Conservation (phyloP, 2,888 invertebrate genomes). For the Rhamphomyia laevipes region DNA sequence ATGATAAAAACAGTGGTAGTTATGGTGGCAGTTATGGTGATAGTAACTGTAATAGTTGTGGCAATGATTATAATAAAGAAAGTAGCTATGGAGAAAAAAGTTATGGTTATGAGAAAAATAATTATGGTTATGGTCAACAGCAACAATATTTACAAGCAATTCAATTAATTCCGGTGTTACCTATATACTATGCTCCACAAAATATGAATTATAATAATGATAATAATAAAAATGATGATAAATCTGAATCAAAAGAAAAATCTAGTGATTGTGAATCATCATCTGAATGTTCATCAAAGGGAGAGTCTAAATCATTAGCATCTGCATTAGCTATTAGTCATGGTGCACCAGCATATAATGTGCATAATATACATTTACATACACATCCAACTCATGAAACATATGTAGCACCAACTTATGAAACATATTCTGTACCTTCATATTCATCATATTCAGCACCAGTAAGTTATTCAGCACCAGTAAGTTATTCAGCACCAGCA, state of each 20-base stretch:
- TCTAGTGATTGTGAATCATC: neutral
- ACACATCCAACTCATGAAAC: neutral
- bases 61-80: neutral
- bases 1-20: neutral
- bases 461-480: slow-evolving; percentile 3
- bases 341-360: neutral
- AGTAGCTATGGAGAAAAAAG: slow-evolving; percentile 2
- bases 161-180: too few species aligned
- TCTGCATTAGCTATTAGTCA: neutral
- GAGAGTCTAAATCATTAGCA: too few species aligned
- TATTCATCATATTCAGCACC: slow-evolving; percentile 3
- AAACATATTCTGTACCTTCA: neutral
- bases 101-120: neutral
- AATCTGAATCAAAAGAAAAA: too few species aligned
- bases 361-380: slow-evolving; percentile 2
- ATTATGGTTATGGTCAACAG: too few species aligned
- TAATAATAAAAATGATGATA: too few species aligned
- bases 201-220: too few species aligned
- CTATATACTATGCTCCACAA: too few species aligned
- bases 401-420: neutral
- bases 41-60: neutral
- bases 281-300: neutral
- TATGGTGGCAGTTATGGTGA: neutral
- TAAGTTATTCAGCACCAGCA: neutral
- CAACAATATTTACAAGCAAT: too few species aligned